A percentile compares a stretch with the other conserved stretches of the same genome.
Evolutionary conservation across 2,888 invertebrate genomes (phyloP).

Genomic region (Ceraclea dissimilis): DNA sequence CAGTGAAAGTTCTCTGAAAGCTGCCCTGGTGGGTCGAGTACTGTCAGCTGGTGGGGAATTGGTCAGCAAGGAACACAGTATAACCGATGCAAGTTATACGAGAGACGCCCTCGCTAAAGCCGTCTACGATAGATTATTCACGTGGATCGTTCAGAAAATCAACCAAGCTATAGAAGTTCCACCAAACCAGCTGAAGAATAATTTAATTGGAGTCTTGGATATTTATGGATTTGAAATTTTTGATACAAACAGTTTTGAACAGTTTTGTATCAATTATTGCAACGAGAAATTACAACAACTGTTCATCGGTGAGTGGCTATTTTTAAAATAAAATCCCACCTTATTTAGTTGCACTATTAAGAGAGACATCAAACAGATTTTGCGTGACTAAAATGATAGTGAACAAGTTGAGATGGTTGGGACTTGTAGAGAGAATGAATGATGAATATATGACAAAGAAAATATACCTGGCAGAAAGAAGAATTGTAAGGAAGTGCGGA

Average conservation of each 20-base stretch:
- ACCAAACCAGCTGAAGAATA: constrained; percentile 56
- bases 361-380: too few relatives aligned
- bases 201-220: constrained; percentile 90
- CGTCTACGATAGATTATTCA: constrained; percentile 88
- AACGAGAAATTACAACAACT: constrained; percentile 97
- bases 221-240: constrained; percentile 99
- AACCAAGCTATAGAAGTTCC: constrained; percentile 86
- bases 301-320: constrained; percentile 80
- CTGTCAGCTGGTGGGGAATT: constrained; percentile 91
- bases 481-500: too few relatives aligned
- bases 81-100: constrained; percentile 78
- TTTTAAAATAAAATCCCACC: not conserved
- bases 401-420: too few relatives aligned
- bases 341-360: not conserved
- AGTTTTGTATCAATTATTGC: constrained; percentile 98
- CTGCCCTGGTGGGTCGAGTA: constrained; percentile 76
- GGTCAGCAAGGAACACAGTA: constrained; percentile 83
- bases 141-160: constrained; percentile 88
- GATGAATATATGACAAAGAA: too few relatives aligned
- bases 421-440: too few relatives aligned
- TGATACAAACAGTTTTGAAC: constrained; percentile 94
- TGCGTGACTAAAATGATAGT: too few relatives aligned
- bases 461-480: too few relatives aligned
- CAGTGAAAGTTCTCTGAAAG: constrained; percentile 57
- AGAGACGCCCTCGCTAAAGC: constrained; percentile 92